phyloP scores from a whole-genome alignment of 2,113 vertebrate genomes.

The Neomonachus schauinslandi region DNA sequence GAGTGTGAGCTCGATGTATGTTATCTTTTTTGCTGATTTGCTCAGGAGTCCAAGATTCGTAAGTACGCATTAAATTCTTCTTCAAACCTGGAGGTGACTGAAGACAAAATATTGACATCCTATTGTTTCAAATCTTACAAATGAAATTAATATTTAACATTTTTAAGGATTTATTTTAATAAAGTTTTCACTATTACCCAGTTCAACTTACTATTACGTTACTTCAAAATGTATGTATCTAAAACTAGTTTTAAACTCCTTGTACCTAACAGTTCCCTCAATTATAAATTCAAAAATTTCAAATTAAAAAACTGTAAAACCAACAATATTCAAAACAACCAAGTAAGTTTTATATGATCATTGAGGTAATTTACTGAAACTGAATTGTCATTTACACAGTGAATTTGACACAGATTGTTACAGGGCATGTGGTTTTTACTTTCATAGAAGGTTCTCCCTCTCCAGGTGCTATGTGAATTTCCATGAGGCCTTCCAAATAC shows the following conservation, averaged over 20 bases:
- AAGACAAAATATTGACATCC: background rate
- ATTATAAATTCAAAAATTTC: background rate
- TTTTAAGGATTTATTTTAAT: background rate
- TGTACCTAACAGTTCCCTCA: background rate
- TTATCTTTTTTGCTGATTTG: constrained; percentile 94
- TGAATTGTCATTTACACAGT: background rate
- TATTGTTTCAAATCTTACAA: constrained; percentile 1
- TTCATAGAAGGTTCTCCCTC: background rate
- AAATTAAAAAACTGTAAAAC: background rate
- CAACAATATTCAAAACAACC: constrained; percentile 7
- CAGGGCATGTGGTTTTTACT: background rate
- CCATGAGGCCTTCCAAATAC: background rate
- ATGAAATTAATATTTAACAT: background rate
- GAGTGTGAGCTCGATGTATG: constrained; percentile 90
- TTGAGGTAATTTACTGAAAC: background rate
- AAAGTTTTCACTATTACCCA: constrained; percentile 3
- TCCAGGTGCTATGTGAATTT: background rate
- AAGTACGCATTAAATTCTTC: constrained; percentile 97
- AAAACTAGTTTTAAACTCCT: background rate
- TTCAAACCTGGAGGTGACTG: constrained; percentile 98
- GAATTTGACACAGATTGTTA: background rate
- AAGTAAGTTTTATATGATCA: background rate
- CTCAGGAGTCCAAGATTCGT: constrained; percentile 96
- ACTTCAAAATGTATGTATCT: constrained; percentile 8
- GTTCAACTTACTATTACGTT: background rate